Evolutionary conservation across 2,888 invertebrate genomes (phyloP), one percentile per base, ranked within the genome.

Genomic region (Eueremaeus valkanovi): DNA sequence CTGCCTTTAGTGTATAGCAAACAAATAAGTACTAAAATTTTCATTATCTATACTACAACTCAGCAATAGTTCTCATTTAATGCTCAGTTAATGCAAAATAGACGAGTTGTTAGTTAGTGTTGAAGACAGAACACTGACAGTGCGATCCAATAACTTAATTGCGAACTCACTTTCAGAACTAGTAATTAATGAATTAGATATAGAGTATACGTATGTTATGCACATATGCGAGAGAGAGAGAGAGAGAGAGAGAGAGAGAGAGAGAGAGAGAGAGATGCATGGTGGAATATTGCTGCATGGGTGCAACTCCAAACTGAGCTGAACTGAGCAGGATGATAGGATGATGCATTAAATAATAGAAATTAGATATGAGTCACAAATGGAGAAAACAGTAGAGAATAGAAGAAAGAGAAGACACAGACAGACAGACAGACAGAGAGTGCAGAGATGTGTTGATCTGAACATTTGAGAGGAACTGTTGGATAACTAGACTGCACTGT

Each of bases 91-190:
- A 49, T 49, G 49, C 49, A 49, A 49, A 49, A 49, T 49, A 49
- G 49, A 49, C 49, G 18, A 49, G 49, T 42, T n/a, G 49, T 49
- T 49, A 11, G 49, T 49, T 16, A 49, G 49, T 18, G 5, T 5
- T 49, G 21, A 18, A 11, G 16, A 11, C n/a, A 11, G 3, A 49
- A n/a, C n/a, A 11, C n/a, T 49, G 49, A 49, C 49, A 49, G 49
- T 49, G 16, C 49, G 21, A 49, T 49, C n/a, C 49, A 49, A 49
- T 49, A 49, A n/a, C n/a, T n/a, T 49, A 49, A 49, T 49, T 49
- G 49, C 49, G 21, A 49, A 49, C n/a, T 49, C n/a, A 49, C n/a
- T 49, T 49, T 49, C 49, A 49, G 16, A 49, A 18, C n/a, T n/a
- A 49, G 3, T 49, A 49, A n/a, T n/a, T 49, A 49, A 49, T 49